Conservation (phyloP, 2,888 invertebrate species). For the Dorcus hopei region DNA sequence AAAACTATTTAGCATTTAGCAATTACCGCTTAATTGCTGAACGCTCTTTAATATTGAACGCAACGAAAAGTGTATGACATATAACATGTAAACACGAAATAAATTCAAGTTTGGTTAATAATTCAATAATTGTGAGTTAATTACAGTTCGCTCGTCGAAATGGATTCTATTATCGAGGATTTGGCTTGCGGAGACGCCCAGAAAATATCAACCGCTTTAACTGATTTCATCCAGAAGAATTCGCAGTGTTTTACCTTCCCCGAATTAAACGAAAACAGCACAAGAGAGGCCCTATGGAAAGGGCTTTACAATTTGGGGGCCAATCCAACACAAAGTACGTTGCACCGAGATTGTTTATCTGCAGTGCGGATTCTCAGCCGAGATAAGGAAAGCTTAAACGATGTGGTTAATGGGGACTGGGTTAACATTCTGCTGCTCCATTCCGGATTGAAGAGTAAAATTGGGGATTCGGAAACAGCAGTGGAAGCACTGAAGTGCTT, state of each 20-base stretch:
- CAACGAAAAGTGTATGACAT: no score
- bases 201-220: conserved; percentile 35
- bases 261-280: conserved; percentile 55
- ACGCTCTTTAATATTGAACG: no score
- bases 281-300: conserved; percentile 60
- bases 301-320: conserved; percentile 59
- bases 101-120: no score
- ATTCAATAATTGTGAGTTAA: no score
- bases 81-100: no score
- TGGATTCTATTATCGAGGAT: conserved; percentile 20
- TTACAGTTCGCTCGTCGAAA: not conserved
- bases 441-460: conserved; percentile 57
- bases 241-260: conserved; percentile 60
- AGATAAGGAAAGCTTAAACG: conserved; percentile 70
- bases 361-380: conserved; percentile 69
- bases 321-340: conserved; percentile 47
- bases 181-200: conserved; percentile 18
- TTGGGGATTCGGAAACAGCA: conserved; percentile 50
- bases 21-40: no score
- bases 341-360: conserved; percentile 58
- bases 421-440: conserved; percentile 64
- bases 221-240: conserved; percentile 53
- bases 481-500: conserved; percentile 84
- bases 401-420: conserved; percentile 65
- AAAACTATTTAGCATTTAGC: no score